These are phyloP conservation scores for Gopherus evgoodei DNA, from an alignment of 2,113 vertebrate genomes.

Conservation along the genomic window DNA sequence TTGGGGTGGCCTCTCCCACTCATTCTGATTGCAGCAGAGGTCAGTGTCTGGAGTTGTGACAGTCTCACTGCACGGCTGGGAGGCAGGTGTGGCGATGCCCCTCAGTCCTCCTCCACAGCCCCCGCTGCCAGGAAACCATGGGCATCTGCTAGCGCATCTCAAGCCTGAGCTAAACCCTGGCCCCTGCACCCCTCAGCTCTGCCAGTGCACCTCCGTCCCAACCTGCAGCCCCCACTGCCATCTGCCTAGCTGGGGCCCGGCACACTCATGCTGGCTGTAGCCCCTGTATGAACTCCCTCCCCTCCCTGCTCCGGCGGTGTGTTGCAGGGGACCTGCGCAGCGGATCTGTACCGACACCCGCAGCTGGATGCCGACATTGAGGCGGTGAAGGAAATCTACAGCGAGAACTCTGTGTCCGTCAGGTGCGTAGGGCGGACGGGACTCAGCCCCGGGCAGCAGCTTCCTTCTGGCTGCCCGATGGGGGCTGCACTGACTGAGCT, in stretches of 20 bases:
- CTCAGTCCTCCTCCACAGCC: neutral
- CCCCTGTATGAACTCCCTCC: neutral
- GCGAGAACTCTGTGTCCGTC: constrained; percentile 93
- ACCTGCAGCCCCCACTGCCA: neutral
- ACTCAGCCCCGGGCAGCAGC: rapidly evolving
- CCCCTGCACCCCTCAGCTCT: neutral
- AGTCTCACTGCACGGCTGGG: neutral
- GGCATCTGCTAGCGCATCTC: no score
- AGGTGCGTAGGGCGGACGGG: constrained; percentile 79
- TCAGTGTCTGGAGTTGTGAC: neutral
- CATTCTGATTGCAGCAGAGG: neutral
- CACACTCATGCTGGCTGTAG: neutral
- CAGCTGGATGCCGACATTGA: constrained; percentile 98
- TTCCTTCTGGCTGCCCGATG: rapidly evolving
- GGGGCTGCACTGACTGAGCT: neutral
- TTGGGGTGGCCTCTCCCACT: neutral
- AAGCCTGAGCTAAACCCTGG: neutral
- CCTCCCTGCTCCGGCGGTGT: neutral
- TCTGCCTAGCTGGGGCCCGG: neutral
- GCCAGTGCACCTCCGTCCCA: neutral
- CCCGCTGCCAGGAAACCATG: neutral
- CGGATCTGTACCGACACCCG: constrained; percentile 96
- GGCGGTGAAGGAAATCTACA: constrained; percentile 98
- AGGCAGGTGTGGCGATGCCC: neutral
- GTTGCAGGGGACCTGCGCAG: constrained; percentile 93